Conservation (phyloP, 2,888 invertebrate genomes). For the Drosophila neonasuta region DNA sequence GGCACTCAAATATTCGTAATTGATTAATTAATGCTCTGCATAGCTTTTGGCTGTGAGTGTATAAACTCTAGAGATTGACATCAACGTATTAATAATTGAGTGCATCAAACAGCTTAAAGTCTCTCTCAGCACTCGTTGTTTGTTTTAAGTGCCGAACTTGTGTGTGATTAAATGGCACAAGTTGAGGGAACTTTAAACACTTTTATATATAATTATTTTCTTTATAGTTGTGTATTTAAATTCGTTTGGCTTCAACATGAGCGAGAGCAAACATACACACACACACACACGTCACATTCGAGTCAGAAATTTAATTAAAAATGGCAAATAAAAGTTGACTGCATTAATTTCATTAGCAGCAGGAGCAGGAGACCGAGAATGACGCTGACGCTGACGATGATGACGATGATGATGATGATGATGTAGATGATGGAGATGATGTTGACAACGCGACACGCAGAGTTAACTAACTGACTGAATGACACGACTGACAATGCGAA, state of each 20-base stretch:
- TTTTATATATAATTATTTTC: conserved; percentile 3
- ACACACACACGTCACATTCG: conserved; percentile 17
- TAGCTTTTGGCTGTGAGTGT: not conserved
- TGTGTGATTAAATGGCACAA: not conserved
- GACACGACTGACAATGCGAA: not conserved
- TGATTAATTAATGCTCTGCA: conserved; percentile 11
- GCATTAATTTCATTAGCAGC: conserved; percentile 72
- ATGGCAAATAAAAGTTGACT: conserved; percentile 72
- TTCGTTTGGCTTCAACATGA: not conserved
- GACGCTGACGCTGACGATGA: conserved; percentile 23
- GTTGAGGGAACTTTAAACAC: not conserved
- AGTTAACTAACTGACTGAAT: conserved; percentile 25
- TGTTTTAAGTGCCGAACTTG: not conserved
- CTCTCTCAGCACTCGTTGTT: not conserved
- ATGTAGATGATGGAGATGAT: conserved; percentile 25
- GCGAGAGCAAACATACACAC: conserved; percentile 10
- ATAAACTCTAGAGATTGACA: not conserved
- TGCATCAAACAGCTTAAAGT: not conserved
- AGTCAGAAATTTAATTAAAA: conserved; percentile 71
- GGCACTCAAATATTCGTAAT: conserved; percentile 13
- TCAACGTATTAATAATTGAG: conserved; percentile 1
- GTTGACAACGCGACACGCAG: conserved; percentile 20
- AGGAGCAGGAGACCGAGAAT: conserved; percentile 30
- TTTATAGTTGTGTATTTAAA: conserved; percentile 15
- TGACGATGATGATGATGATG: conserved; percentile 23